Percentiles rank a stretch among this genome's conserved stretches.
Conservation (phyloP, 2,797 vertebrate genomes). For the Pelochelys cantorii region DNA sequence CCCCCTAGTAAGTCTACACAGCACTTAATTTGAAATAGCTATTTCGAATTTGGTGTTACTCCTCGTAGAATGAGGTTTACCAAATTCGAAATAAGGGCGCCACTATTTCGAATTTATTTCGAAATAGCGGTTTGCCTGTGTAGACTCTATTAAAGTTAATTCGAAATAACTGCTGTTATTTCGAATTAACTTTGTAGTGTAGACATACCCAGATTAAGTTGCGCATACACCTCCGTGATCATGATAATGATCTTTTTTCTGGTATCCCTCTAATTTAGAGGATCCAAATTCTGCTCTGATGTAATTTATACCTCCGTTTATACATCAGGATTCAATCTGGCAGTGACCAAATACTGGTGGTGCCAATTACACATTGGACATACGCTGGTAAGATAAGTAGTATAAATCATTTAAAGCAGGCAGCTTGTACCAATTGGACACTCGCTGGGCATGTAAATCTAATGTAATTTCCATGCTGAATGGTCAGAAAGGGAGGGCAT, state of each 20-base stretch:
- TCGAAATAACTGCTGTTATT: too few species aligned
- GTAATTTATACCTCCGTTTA: background rate
- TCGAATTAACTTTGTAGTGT: too few species aligned
- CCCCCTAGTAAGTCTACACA: too few species aligned
- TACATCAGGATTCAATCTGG: background rate
- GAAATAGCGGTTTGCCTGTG: too few species aligned
- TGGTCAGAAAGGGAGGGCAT: background rate
- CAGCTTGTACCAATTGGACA: background rate
- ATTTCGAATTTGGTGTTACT: too few species aligned
- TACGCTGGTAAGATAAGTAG: background rate
- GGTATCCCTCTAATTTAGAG: slow-evolving; percentile 10
- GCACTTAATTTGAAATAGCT: too few species aligned
- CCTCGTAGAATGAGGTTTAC: too few species aligned
- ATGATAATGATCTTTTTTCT: background rate
- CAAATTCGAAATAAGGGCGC: too few species aligned
- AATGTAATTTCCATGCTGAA: background rate
- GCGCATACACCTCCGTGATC: background rate
- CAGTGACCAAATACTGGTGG: background rate
- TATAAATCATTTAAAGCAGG: background rate
- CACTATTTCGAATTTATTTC: too few species aligned
- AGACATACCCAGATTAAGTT: background rate
- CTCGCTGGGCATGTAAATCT: background rate
- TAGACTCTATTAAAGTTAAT: too few species aligned
- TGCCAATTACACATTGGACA: background rate
- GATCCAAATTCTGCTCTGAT: background rate